Conservation (phyloP, 2,113 vertebrate genomes). For the Synchiropus splendidus region DNA sequence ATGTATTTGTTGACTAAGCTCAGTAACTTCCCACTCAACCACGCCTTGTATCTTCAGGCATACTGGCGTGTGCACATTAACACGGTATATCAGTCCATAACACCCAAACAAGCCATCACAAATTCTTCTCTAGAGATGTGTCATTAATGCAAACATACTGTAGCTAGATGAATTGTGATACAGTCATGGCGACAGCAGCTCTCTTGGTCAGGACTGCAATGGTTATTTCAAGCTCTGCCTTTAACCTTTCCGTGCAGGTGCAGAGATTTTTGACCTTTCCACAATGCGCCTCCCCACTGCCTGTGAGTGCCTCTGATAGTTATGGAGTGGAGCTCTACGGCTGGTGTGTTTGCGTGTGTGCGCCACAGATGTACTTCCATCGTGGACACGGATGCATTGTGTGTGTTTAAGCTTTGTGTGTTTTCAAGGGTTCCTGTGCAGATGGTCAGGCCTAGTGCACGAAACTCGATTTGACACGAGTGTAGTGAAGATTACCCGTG, state of each 20-base stretch:
- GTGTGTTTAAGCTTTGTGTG: slow-evolving; percentile 9
- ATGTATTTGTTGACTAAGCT: no score
- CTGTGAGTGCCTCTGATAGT: slow-evolving; percentile 48
- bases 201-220: slow-evolving; percentile 5
- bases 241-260: slow-evolving; percentile 58
- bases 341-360: slow-evolving; percentile 9
- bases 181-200: slow-evolving; percentile 5
- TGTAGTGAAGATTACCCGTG: slow-evolving; percentile 52
- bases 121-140: no score
- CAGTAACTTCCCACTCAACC: no score
- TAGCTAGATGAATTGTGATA: slow-evolving; percentile 11
- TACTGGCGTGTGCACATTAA: no score
- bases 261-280: slow-evolving; percentile 55
- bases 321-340: slow-evolving; percentile 36
- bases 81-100: no score
- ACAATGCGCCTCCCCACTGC: slow-evolving; percentile 31
- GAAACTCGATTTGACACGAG: slow-evolving; percentile 55
- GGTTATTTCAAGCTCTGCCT: slow-evolving; percentile 52
- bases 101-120: no score
- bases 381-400: slow-evolving; percentile 12
- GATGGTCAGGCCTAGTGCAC: slow-evolving; percentile 16
- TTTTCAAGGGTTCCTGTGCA: slow-evolving; percentile 13
- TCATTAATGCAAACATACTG: no score
- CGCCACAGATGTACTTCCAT: slow-evolving; percentile 23
- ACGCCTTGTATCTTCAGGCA: no score